Evolutionary conservation across 1,140 invertebrate species (phyloP).

Genomic region (Drosophila dunni): DNA sequence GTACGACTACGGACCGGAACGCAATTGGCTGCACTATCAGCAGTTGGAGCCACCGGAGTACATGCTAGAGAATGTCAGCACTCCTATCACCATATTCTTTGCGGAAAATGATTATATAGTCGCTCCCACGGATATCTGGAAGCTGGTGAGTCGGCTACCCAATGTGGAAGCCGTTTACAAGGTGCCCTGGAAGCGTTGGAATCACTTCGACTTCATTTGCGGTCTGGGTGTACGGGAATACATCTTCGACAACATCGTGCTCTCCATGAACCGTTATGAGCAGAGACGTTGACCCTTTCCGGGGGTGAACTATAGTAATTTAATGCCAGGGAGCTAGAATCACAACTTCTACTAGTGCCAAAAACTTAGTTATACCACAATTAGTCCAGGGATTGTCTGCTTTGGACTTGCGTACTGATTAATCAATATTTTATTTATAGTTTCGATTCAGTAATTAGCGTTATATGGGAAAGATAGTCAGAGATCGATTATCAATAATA

Average conservation of each 20-base stretch:
- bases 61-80: conserved; percentile 86
- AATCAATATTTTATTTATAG: conserved; percentile 76
- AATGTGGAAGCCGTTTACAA: conserved; percentile 82
- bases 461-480: too few species aligned
- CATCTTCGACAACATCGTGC: conserved; percentile 86
- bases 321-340: conserved; percentile 48
- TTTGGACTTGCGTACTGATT: conserved; percentile 69
- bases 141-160: conserved; percentile 82
- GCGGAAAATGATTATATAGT: conserved; percentile 87
- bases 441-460: conserved; percentile 10
- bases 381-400: conserved; percentile 47
- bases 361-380: conserved; percentile 61
- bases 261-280: conserved; percentile 82
- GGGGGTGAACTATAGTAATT: neutral
- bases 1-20: conserved; percentile 85
- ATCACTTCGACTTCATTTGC: conserved; percentile 90
- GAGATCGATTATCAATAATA: too few species aligned
- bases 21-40: conserved; percentile 85
- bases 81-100: conserved; percentile 88
- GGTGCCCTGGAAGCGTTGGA: conserved; percentile 88
- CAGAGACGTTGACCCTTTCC: conserved; percentile 49
- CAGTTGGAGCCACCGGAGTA: conserved; percentile 86
- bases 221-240: conserved; percentile 87
- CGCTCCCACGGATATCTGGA: conserved; percentile 87
- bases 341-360: conserved; percentile 74